Evolutionary conservation across 2,113 vertebrate genomes (phyloP), one percentile per base, ranked within the genome.

Genomic region (Cettia cetti): DNA sequence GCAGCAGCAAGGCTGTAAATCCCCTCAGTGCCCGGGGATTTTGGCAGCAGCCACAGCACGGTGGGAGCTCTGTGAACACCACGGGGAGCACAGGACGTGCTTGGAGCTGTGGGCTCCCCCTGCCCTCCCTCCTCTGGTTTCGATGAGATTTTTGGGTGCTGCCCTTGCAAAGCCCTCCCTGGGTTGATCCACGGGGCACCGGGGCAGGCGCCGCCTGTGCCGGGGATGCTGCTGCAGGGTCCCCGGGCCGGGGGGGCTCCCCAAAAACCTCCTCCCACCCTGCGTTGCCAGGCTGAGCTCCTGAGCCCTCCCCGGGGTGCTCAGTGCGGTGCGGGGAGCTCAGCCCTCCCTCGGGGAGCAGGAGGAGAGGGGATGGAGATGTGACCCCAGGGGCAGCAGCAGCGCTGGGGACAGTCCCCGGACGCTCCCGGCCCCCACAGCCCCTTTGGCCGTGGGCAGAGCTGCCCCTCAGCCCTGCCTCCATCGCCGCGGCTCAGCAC

Each of bases 81-180:
- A 15, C 28, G 2, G 5, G 12, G 44, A 53, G 42, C 11, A 1
- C 16, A 5, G 20, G 14, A 8, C 3, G 0, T 0, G 31, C 50
- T 5, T 0, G 19, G 47, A 21, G 59, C 9, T 39, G 1, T 1
- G 45, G 27, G 22, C 18, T 40, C 56, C 33, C 11, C 20, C 5
- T 24, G 53, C 53, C 42, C 37, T 35, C 37, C 21, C 56, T 3
- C 10, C n/a, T 14, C 54, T 21, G 27, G 24, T 52, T 49, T 19
- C 3, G 0, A 2, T 8, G 37, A 45, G n/a, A 10, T 13, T 64
- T 70, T 65, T 53, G 70, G 78, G 69, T 54, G 95, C 3, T 78
- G 47, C 26, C 76, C 27, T 20, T 6, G 6, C 4, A 17, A 77
- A 17, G 3, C 26, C 28, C 11, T 9, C 45, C 15, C 71, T 1